Conservation (phyloP, 2,888 invertebrate genomes). For the Junonia oenone region DNA sequence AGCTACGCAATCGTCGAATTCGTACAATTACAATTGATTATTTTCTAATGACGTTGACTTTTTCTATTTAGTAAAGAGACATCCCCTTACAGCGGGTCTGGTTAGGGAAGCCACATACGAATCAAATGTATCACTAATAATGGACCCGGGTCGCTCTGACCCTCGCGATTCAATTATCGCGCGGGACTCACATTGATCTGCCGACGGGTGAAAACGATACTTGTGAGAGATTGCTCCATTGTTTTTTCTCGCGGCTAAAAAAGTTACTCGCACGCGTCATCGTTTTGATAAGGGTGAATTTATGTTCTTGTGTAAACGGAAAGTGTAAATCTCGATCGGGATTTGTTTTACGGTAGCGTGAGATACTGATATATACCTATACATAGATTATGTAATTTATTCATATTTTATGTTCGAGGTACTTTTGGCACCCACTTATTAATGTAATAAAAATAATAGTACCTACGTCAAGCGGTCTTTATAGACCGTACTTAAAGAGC, state of each 20-base stretch:
- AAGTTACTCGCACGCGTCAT: constrained; percentile 57
- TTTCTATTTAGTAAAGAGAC: constrained; percentile 19
- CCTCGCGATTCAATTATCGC: constrained; percentile 75
- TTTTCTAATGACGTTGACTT: constrained; percentile 23
- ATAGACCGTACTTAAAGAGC: too few species aligned
- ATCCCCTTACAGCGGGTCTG: constrained; percentile 31
- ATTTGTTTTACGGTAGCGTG: constrained; percentile 6
- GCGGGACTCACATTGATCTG: constrained; percentile 62
- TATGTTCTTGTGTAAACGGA: constrained; percentile 26
- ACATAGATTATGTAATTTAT: background rate
- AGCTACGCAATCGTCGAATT: too few species aligned
- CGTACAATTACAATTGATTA: background rate
- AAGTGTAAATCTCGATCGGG: constrained; percentile 13
- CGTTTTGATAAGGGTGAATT: constrained; percentile 43
- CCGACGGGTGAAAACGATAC: constrained; percentile 75
- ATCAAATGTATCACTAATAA: constrained; percentile 70
- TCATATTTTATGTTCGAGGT: background rate
- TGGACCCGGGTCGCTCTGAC: constrained; percentile 50
- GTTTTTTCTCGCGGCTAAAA: constrained; percentile 80
- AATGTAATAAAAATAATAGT: too few species aligned
- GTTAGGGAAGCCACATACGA: constrained; percentile 53
- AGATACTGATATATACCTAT: too few species aligned
- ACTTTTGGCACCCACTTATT: too few species aligned
- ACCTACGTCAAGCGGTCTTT: too few species aligned
- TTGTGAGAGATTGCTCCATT: constrained; percentile 79